These are phyloP conservation scores for Plectus sambesii DNA, from an alignment of 1,140 invertebrate genomes.

Conservation along the genomic window DNA sequence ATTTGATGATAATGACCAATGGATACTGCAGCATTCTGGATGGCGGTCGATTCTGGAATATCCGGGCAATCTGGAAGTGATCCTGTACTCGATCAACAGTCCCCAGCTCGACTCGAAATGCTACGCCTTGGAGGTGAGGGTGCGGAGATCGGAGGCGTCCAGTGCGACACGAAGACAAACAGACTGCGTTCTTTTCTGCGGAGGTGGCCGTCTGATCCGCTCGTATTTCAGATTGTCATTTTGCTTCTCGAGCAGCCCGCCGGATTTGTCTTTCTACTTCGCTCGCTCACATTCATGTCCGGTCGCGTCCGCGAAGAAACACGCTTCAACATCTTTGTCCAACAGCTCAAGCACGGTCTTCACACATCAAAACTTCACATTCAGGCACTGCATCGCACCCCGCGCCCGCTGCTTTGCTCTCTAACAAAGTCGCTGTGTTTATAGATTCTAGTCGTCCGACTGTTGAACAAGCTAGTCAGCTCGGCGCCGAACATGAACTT, in stretches of 20 bases:
- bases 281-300: conserved; percentile 24
- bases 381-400: no score
- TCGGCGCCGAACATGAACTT: conserved; percentile 20
- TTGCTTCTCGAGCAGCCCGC: conserved; percentile 25
- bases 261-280: conserved; percentile 24
- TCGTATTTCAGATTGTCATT: conserved; percentile 26
- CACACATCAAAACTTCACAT: conserved; percentile 30
- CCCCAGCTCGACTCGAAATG: conserved; percentile 33
- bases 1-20: no score
- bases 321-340: conserved; percentile 22
- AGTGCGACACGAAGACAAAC: no score
- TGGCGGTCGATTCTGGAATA: conserved; percentile 24
- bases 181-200: conserved; percentile 9
- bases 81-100: conserved; percentile 30
- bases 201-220: background rate
- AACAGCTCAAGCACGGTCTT: conserved; percentile 28
- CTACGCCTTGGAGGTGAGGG: conserved; percentile 31
- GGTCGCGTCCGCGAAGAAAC: conserved; percentile 27
- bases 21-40: conserved; percentile 10
- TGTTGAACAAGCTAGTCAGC: conserved; percentile 26
- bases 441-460: conserved; percentile 26
- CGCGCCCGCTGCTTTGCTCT: no score
- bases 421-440: conserved; percentile 7
- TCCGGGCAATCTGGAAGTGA: conserved; percentile 25
- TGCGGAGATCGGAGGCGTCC: no score